Conservation (phyloP, 2,797 vertebrate genomes). For the Glossophaga mutica region DNA sequence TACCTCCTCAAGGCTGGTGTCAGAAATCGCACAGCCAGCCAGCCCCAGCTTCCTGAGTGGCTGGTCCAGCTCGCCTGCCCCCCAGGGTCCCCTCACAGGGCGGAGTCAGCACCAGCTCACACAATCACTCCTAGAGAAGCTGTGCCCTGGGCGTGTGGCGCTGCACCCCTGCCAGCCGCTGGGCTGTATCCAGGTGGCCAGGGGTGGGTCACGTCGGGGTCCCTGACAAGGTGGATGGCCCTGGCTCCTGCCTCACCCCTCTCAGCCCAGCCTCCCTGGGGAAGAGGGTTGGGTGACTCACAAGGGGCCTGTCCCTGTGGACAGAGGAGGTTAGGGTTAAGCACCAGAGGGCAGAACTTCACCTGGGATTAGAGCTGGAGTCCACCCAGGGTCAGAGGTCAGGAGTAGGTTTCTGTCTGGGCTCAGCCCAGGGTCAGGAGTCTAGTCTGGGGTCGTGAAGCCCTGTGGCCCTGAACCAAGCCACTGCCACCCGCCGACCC, state of each 20-base stretch:
- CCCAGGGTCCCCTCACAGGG: conserved; percentile 87
- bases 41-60: conserved; percentile 85
- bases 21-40: conserved; percentile 89
- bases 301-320: neutral
- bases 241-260: neutral
- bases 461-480: neutral
- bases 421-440: neutral
- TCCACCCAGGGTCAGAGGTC: neutral
- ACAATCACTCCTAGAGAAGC: conserved; percentile 87
- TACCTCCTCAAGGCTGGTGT: conserved; percentile 94
- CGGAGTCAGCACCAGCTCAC: conserved; percentile 86
- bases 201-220: neutral
- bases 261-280: neutral
- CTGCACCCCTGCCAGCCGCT: conserved; percentile 83
- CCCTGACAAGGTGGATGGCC: conserved; percentile 8
- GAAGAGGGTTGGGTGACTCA: neutral
- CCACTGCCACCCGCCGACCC: neutral
- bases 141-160: conserved; percentile 81
- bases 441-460: neutral
- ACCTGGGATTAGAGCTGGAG: neutral
- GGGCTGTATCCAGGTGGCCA: conserved; percentile 77
- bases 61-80: conserved; percentile 84
- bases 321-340: neutral
- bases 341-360: neutral
- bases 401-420: neutral